These are phyloP conservation scores for Tipula lateralis DNA, from an alignment of 2,888 invertebrate genomes.

Conservation along the genomic window DNA sequence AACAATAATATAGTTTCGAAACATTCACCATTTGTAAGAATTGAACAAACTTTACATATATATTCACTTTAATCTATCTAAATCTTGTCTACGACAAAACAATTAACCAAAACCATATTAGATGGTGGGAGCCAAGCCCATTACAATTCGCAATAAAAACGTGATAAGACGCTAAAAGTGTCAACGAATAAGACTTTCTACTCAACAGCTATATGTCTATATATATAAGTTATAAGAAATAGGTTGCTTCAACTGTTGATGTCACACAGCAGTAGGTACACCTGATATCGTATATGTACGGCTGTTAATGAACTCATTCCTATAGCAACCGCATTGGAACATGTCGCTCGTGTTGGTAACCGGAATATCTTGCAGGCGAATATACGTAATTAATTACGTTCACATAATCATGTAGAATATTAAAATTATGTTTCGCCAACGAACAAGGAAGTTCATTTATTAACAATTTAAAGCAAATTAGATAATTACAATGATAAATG, in stretches of 20 bases:
- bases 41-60: not conserved
- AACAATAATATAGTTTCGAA: no score
- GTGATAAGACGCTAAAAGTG: not conserved
- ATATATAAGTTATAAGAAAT: not conserved
- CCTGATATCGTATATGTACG: not conserved
- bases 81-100: not conserved
- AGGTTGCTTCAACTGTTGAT: not conserved
- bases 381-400: not conserved
- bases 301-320: not conserved
- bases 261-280: not conserved
- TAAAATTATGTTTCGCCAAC: not conserved
- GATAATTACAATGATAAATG: not conserved
- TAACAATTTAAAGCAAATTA: not conserved
- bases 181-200: not conserved
- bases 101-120: not conserved
- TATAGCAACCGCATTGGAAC: not conserved
- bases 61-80: not conserved
- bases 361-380: conserved; percentile 1
- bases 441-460: not conserved
- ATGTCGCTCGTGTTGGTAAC: not conserved
- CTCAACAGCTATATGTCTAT: not conserved
- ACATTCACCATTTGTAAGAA: no score
- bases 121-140: not conserved
- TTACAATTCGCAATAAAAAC: not conserved
- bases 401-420: not conserved